Evolutionary conservation across 2,888 invertebrate genomes (phyloP).

Genomic region (Polia nebulosa): DNA sequence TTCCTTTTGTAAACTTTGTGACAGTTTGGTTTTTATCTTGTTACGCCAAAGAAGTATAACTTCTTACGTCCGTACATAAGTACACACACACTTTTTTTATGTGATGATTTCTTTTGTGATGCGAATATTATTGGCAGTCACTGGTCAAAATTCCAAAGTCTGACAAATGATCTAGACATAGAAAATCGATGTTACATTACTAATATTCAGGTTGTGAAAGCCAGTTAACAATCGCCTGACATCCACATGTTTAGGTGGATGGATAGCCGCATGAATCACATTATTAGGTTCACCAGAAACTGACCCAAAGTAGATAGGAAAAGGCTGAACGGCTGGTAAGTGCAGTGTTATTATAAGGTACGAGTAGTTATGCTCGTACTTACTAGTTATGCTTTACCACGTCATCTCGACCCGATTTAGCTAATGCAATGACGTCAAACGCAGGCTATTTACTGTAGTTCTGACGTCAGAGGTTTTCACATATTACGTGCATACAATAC

Average conservation of each 20-base stretch:
- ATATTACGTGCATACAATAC: not conserved
- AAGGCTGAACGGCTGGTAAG: not conserved
- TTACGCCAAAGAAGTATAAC: no score
- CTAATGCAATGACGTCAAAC: conserved; percentile 36
- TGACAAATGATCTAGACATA: no score
- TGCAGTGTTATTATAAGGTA: not conserved
- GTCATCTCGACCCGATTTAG: conserved; percentile 16
- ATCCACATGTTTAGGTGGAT: not conserved
- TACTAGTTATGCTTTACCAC: no score
- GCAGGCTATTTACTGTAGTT: not conserved
- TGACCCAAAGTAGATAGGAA: not conserved
- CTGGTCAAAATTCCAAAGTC: no score
- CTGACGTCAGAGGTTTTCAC: conserved; percentile 24
- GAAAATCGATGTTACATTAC: not conserved
- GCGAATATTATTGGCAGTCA: no score
- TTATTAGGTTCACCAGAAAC: not conserved
- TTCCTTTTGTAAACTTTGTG: no score
- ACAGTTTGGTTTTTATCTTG: no score
- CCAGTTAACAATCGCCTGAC: not conserved
- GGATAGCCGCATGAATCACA: not conserved
- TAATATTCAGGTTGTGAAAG: not conserved
- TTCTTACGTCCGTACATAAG: no score
- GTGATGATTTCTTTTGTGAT: no score
- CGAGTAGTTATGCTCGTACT: conserved; percentile 16
- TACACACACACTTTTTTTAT: no score